A percentile compares a stretch with the other conserved stretches of the same genome.
Evolutionary conservation across 2,888 invertebrate genomes (phyloP).

Genomic region (Sceliomorpha sp.): DNA sequence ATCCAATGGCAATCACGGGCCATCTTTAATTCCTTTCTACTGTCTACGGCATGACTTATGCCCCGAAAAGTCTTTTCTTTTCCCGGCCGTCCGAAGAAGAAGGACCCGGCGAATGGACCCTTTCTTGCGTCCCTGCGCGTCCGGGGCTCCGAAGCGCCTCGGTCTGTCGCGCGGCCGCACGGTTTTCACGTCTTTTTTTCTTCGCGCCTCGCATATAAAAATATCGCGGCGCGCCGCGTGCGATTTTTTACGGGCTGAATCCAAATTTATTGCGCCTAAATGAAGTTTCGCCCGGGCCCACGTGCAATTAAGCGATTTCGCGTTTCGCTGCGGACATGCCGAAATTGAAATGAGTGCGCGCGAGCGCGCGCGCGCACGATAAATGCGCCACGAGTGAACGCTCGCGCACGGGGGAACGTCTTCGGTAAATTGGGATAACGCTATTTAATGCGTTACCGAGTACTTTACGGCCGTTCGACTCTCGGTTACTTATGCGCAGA

Average conservation of each 20-base stretch:
- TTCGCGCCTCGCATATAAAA: slow-evolving; percentile 47
- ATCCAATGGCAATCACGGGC: slow-evolving; percentile 73
- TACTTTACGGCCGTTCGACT: not conserved
- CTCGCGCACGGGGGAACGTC: not conserved
- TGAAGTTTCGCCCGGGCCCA: slow-evolving; percentile 29
- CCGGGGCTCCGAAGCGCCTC: no score
- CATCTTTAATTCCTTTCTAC: slow-evolving; percentile 73
- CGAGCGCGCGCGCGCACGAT: not conserved
- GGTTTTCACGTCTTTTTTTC: slow-evolving; percentile 39
- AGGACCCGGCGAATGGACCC: slow-evolving; percentile 23
- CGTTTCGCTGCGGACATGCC: slow-evolving; percentile 15
- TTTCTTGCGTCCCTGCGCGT: slow-evolving; percentile 48
- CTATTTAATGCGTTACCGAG: not conserved
- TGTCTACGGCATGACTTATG: slow-evolving; percentile 68
- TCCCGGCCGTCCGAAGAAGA: no score
- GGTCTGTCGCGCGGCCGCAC: slow-evolving; percentile 20
- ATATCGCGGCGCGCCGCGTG: slow-evolving; percentile 39
- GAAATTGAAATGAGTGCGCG: not conserved
- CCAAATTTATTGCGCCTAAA: slow-evolving; percentile 43
- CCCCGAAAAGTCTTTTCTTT: slow-evolving; percentile 62
- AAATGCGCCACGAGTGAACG: not conserved
- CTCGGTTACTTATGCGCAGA: not conserved
- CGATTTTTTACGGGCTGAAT: slow-evolving; percentile 48
- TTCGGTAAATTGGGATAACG: not conserved
- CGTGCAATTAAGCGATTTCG: slow-evolving; percentile 36